Evolutionary conservation across 2,888 invertebrate species (phyloP).

Genomic region (Acanthosepion esculentum): DNA sequence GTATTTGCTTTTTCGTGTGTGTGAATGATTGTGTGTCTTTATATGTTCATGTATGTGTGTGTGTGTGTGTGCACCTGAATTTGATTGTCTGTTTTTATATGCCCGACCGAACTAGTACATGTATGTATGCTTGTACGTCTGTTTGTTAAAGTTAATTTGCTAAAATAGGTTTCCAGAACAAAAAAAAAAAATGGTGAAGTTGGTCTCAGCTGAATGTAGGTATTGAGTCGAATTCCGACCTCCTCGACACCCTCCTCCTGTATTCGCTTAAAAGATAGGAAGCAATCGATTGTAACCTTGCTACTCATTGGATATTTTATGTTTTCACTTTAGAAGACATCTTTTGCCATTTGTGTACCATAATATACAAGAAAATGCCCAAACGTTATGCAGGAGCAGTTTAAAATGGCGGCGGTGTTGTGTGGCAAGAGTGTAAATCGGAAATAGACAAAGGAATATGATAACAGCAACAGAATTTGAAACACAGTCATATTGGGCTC

Average conservation of each 20-base stretch:
- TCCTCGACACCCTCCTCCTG: not conserved
- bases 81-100: not conserved
- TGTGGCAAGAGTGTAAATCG: not conserved
- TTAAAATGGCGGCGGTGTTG: not conserved
- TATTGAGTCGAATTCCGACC: not conserved
- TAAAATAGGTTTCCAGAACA: not conserved
- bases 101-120: not conserved
- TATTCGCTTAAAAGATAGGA: conserved; percentile 1
- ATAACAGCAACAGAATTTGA: not conserved
- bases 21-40: too few relatives aligned
- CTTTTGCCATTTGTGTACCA: not conserved
- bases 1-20: too few relatives aligned
- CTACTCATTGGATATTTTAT: conserved; percentile 2
- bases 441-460: conserved; percentile 33
- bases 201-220: not conserved
- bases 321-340: not conserved
- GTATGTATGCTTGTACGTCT: not conserved
- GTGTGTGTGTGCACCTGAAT: too few relatives aligned
- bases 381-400: not conserved
- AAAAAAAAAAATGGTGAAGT: not conserved
- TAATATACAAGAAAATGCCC: not conserved
- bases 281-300: not conserved
- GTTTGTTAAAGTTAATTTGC: not conserved
- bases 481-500: not conserved
- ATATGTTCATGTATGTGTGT: too few relatives aligned